A percentile compares a stretch with the other conserved stretches of the same genome.
Evolutionary conservation across 2,797 vertebrate species (phyloP).

Genomic region (Schizopygopsis pylzovi): DNA sequence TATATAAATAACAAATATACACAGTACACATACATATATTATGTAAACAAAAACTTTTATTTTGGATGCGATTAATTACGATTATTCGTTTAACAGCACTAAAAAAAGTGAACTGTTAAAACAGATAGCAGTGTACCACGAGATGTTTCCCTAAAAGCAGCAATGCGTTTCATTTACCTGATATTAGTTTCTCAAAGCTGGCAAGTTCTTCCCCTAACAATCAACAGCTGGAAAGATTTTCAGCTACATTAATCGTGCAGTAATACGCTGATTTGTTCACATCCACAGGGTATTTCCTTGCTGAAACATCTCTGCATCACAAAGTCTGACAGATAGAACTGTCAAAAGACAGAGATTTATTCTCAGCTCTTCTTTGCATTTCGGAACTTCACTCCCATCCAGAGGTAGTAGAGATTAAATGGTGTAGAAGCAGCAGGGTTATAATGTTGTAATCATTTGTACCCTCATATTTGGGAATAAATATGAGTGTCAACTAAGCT

Average conservation of each 20-base stretch:
- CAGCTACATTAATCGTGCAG: constrained; percentile 78
- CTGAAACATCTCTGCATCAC: constrained; percentile 77
- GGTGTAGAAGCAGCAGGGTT: neutral
- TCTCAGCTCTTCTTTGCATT: constrained; percentile 51
- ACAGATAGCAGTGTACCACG: neutral
- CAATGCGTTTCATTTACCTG: constrained; percentile 21
- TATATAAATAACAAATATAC: no score
- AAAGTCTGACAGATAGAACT: constrained; percentile 72
- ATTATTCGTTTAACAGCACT: no score
- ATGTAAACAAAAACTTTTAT: no score
- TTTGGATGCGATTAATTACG: no score
- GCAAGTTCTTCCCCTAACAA: constrained; percentile 65
- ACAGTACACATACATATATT: no score
- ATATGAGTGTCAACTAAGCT: constrained; percentile 73
- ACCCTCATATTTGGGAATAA: constrained; percentile 64
- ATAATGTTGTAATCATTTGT: constrained; percentile 30
- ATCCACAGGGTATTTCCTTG: constrained; percentile 74
- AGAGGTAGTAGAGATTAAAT: constrained; percentile 21
- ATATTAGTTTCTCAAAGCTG: constrained; percentile 60
- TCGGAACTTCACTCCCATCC: constrained; percentile 54
- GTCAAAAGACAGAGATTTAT: constrained; percentile 68
- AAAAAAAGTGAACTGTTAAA: constrained; percentile 6
- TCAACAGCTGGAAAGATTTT: constrained; percentile 74
- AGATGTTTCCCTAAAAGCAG: neutral
- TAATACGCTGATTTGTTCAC: constrained; percentile 76